Conservation (phyloP, 2,113 vertebrate species). For the Hypomesus transpacificus region DNA sequence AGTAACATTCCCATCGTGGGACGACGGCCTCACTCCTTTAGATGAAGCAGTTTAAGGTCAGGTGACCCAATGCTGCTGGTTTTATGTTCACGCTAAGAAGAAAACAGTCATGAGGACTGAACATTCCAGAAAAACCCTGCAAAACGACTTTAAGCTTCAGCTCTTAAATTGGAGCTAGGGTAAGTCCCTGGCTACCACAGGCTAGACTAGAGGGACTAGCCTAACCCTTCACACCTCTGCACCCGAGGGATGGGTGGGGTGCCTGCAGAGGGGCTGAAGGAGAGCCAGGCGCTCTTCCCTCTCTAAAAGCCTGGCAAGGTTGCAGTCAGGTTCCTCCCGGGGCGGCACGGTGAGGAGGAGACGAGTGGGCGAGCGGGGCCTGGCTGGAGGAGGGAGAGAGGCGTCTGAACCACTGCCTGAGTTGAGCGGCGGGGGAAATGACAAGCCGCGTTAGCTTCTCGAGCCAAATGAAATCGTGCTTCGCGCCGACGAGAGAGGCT, state of each 20-base stretch:
- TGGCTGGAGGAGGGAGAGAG: constrained; percentile 14
- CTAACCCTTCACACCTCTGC: too few species aligned
- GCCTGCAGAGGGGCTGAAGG: constrained; percentile 12
- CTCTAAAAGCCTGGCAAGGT: constrained; percentile 49
- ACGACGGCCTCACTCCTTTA: too few species aligned
- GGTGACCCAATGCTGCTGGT: too few species aligned
- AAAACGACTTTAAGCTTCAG: too few species aligned
- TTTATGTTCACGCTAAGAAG: too few species aligned
- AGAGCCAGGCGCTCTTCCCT: constrained; percentile 33
- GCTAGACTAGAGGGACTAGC: too few species aligned
- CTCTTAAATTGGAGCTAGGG: too few species aligned
- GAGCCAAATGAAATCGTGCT: constrained; percentile 22
- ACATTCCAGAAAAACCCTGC: too few species aligned
- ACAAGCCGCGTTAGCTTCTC: constrained; percentile 26
- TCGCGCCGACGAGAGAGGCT: background rate
- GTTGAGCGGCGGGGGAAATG: constrained; percentile 45
- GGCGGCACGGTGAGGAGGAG: constrained; percentile 5
- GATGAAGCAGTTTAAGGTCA: too few species aligned
- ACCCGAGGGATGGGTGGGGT: too few species aligned
- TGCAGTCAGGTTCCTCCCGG: constrained; percentile 28
- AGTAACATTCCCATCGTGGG: background rate
- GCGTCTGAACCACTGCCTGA: constrained; percentile 26
- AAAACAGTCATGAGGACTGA: too few species aligned
- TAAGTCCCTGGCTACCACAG: too few species aligned
- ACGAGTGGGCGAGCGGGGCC: constrained; percentile 41